Base-by-base conservation (phyloP, 2,888 invertebrate species). In the Trichacis sp. region DNA sequence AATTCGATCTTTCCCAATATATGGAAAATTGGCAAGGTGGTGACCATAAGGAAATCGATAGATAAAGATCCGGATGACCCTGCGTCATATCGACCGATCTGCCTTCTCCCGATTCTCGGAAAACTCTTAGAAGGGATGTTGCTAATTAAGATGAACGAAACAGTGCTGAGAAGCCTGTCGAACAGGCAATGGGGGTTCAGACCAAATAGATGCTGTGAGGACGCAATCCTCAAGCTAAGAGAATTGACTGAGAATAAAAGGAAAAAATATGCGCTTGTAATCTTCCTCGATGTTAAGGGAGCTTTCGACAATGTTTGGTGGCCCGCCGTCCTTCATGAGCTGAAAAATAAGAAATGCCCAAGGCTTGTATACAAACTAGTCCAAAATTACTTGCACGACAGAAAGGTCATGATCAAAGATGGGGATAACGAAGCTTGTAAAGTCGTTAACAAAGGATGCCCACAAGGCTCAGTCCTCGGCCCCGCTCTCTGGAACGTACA, bases 381-480 rank as follows among this genome's bases (percentile, higher is more conserved):
- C 14, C 11, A 33, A 4, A 45, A 42, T 8, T 68, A 62, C 33
- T 47, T 62, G 6, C n/a, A 9, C 0, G 15, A 55, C 15, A 15
- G 64, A 8, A 48, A 15, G 1, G 50, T 58, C 0, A 1, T 11
- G 0, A 33, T 60, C 9, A n/a, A 14, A 2, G 20, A 18, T 1
- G 9, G 17, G 6, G 9, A 5, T 60, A 56, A 36, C 2, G 11
- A n/a, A 38, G 11, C n/a, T 2, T 3, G 2, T 3, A 33, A 33
- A n/a, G 2, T 2, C 6, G 33, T 48, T 0, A 50, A 55, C 1
- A 56, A 55, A 8, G 69, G 67, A 0, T 69, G 67, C 20, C 70
- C 60, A 0, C 68, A 71, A n/a, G 64, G 68, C 0, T 69, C 70
- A 0, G 46, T 71, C 0, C 17, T 69, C 0, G 61, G 66, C 1